Base-by-base conservation (phyloP, 2,797 vertebrate genomes). In the Lacerta viridis region DNA sequence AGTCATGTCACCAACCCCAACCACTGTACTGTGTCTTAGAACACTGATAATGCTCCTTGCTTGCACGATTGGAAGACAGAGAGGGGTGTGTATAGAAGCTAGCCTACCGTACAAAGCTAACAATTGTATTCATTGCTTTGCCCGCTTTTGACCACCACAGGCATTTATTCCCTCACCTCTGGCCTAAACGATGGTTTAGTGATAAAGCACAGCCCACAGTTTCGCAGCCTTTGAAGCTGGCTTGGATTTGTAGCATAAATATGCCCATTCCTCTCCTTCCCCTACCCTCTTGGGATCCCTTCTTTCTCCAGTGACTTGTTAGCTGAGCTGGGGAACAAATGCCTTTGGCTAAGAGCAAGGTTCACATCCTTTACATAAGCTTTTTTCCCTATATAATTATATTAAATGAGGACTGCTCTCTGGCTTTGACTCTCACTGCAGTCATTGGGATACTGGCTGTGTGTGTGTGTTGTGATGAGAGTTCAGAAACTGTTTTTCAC, bases 281-380 rank as follows among this genome's bases (percentile, higher is more conserved):
- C 50, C 50, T 7, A 29, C 46, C 17, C 15, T 7, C 1, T 27
- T n/a, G 1, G 29, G 29, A 7, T 29, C 46, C 46, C 46, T 25
- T 20, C 46, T 33, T 50, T 15, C 5, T 20, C 23, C 6, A 59
- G 29, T 33, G 50, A 41, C 27, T 78, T 50, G 27, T 50, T 29
- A 18, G 78, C 29, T 59, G 50, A 59, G 75, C 29, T 64, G 43
- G 23, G 66, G 74, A 88, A 89, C 75, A 82, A 89, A 82, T 46
- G 33, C 36, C 7, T 20, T 33, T 11, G 46, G 84, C 33, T 86
- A 39, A 81, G 33, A 0, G n/a, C 10, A 82, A 80, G 85, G 90
- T 92, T 18, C n/a, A 88, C 59, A 0, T 68, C 68, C 23, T 85
- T 69, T 0, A 25, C 23, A 78, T 20, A 77, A 27, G 43, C 5